Evolutionary conservation across 2,113 vertebrate species (phyloP), one percentile per base, ranked within the genome.

Genomic region (Otocyon megalotis): DNA sequence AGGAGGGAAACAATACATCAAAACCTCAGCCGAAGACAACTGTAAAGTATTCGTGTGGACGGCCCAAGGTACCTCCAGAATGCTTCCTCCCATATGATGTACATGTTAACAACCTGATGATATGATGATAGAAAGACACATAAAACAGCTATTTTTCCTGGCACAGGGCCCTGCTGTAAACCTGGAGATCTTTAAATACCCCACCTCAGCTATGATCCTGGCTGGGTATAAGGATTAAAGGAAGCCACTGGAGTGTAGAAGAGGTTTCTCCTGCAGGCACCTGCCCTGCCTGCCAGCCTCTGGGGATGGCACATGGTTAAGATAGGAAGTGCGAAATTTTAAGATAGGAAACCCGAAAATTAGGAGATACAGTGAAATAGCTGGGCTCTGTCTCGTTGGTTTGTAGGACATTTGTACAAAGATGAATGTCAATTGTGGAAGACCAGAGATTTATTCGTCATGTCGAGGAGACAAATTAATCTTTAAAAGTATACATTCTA

Each of bases 121-220:
- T 95, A 63, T 86, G 93, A 87, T 94, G 88, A 93, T 60, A 86
- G 82, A 48, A 74, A 87, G 79, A 80, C 95, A 89, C 35, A 97
- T 88, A 96, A 93, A 96, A 83, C 63, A 96, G 43, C 76, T 94
- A n/a, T 93, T 96, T 89, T 54, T 35, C 77, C 96, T 89, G 85
- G 86, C n/a, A 56, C 8, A 10, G 43, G 90, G 58, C 83, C 86
- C 97, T 69, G 11, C 90, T 88, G 26, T 90, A 92, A 97, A 83
- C 90, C 89, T 87, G 69, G 92, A 91, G 65, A 54, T 90, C 35
- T 90, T 93, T 98, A 94, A 97, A 95, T 97, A 96, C 67, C 97
- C 69, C 79, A 35, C 63, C 54, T 97, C 50, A 72, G 81, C 48
- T 77, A 72, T 67, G 63, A 92, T 90, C 28, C 13, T 83, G 58